Conservation (phyloP, 2,888 invertebrate genomes). For the Cheilosia soror region DNA sequence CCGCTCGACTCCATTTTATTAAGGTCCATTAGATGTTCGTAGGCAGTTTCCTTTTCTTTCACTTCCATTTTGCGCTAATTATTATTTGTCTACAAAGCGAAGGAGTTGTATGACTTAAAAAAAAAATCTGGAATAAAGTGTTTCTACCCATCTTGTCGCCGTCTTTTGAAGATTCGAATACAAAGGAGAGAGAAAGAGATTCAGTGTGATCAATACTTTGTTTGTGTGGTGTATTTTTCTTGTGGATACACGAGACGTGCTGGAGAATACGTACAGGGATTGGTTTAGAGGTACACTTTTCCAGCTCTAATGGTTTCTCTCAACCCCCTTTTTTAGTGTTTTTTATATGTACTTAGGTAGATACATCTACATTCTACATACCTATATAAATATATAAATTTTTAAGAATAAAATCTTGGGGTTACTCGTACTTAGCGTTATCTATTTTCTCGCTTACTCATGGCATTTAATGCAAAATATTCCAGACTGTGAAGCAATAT, state of each 20-base stretch:
- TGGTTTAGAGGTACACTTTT: slow-evolving; percentile 23
- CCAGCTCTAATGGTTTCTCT: slow-evolving; percentile 20
- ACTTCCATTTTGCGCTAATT: slow-evolving; percentile 44
- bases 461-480: slow-evolving; percentile 57
- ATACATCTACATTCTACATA: neutral
- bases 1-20: slow-evolving; percentile 31
- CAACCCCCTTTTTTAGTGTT: slow-evolving; percentile 1
- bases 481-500: slow-evolving; percentile 54
- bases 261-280: slow-evolving; percentile 34
- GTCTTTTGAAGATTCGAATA: slow-evolving; percentile 12
- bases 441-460: slow-evolving; percentile 64
- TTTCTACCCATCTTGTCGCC: neutral
- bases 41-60: slow-evolving; percentile 28
- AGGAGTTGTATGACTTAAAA: slow-evolving; percentile 40
- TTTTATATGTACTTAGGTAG: slow-evolving; percentile 7
- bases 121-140: slow-evolving; percentile 14
- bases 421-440: slow-evolving; percentile 34
- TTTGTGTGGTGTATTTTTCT: slow-evolving; percentile 12
- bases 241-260: slow-evolving; percentile 24
- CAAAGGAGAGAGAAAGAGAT: slow-evolving; percentile 23
- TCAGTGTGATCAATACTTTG: slow-evolving; percentile 60
- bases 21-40: slow-evolving; percentile 35
- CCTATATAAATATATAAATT: slow-evolving; percentile 1
- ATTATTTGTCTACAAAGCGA: slow-evolving; percentile 57
- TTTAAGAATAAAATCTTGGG: slow-evolving; percentile 25